These are phyloP conservation scores for Papilio xuthus DNA, from an alignment of 1,140 invertebrate genomes.

Conservation along the genomic window DNA sequence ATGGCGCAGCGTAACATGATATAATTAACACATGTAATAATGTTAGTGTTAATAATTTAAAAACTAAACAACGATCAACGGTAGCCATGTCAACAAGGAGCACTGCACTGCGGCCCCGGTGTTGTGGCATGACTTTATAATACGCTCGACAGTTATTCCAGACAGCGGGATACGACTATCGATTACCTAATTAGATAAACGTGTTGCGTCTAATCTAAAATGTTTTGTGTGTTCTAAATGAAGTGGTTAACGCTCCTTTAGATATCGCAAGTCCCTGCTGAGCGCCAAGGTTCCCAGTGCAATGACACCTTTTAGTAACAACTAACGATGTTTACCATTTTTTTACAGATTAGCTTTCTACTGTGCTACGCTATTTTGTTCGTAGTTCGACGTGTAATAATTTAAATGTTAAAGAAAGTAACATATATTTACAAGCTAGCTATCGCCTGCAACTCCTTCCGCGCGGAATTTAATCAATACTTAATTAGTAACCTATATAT, in stretches of 20 bases:
- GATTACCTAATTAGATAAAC: slow-evolving; percentile 71
- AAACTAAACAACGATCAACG: not conserved
- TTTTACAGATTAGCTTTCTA: not conserved
- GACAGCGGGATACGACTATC: slow-evolving; percentile 54
- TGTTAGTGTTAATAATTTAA: not conserved
- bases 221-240: slow-evolving; percentile 50
- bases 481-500: too few species aligned
- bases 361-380: too few species aligned
- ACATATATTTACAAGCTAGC: too few species aligned
- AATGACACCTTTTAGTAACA: slow-evolving; percentile 21
- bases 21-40: slow-evolving; percentile 35
- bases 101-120: slow-evolving; percentile 38
- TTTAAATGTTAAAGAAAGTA: too few species aligned
- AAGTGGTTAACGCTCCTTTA: slow-evolving; percentile 53
- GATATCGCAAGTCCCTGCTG: slow-evolving; percentile 51
- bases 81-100: not conserved
- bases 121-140: slow-evolving; percentile 46
- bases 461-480: too few species aligned
- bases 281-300: slow-evolving; percentile 5
- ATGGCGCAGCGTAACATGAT: slow-evolving; percentile 42
- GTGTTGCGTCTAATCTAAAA: slow-evolving; percentile 45
- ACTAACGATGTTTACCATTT: not conserved
- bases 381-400: too few species aligned
- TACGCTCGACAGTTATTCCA: slow-evolving; percentile 37
- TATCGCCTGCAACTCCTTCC: too few species aligned